phyloP scores from a whole-genome alignment of 1,140 invertebrate genomes.

The Formica exsecta region DNA sequence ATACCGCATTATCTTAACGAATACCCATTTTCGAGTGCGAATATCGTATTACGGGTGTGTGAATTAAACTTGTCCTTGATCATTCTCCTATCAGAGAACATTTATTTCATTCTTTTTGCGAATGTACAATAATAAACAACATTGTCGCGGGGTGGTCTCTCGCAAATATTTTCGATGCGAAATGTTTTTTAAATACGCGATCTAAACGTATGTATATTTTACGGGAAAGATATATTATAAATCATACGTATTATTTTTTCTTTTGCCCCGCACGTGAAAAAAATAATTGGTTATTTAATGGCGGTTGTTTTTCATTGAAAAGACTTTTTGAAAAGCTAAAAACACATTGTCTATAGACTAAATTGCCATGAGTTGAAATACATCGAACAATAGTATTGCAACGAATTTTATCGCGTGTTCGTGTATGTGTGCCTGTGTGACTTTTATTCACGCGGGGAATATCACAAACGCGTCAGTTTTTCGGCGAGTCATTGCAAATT shows the following conservation, averaged over 20 bases:
- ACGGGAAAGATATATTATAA: background rate
- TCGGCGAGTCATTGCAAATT: slow-evolving; percentile 53
- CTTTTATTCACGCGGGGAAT: slow-evolving; percentile 39
- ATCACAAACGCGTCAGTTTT: slow-evolving; percentile 45
- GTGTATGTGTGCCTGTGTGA: slow-evolving; percentile 27
- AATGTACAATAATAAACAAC: slow-evolving; percentile 62
- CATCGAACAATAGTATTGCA: slow-evolving; percentile 40
- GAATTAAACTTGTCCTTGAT: slow-evolving; percentile 71
- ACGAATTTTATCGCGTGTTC: slow-evolving; percentile 48
- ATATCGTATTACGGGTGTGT: slow-evolving; percentile 63
- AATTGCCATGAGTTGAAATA: slow-evolving; percentile 38
- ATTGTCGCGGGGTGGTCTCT: background rate
- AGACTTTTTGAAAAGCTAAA: slow-evolving; percentile 12
- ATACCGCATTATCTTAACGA: slow-evolving; percentile 76
- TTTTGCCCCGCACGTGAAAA: background rate
- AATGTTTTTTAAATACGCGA: background rate
- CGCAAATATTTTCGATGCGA: slow-evolving; percentile 25
- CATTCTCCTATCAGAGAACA: slow-evolving; percentile 62
- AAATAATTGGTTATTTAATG: slow-evolving; percentile 25
- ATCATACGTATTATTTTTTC: background rate
- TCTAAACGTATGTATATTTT: background rate
- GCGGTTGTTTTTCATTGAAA: slow-evolving; percentile 1
- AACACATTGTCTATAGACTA: slow-evolving; percentile 40
- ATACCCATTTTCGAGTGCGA: slow-evolving; percentile 72
- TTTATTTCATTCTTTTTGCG: slow-evolving; percentile 37